Percentiles rank a stretch among this genome's conserved stretches.
phyloP scores from a whole-genome alignment of 2,113 vertebrate genomes.

The Paedocypris sp. region DNA sequence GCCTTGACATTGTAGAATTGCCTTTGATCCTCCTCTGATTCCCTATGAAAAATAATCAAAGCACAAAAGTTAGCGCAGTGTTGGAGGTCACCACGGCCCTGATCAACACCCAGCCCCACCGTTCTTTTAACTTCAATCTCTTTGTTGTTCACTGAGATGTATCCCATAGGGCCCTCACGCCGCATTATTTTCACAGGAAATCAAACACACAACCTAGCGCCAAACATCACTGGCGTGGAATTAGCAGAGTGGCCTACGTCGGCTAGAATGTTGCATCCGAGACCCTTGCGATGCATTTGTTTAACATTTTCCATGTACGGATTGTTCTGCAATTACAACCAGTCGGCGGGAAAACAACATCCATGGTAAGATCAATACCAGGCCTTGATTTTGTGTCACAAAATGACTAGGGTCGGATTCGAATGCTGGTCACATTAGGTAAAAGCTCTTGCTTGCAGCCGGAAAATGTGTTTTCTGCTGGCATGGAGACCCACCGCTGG shows the following conservation, averaged over 20 bases:
- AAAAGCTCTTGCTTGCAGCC: slow-evolving; percentile 16
- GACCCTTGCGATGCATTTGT: not conserved
- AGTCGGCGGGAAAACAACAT: slow-evolving; percentile 15
- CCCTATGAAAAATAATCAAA: slow-evolving; percentile 28
- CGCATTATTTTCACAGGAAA: not conserved
- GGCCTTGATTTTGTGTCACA: slow-evolving; percentile 37
- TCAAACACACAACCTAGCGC: not conserved
- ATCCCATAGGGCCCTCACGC: not conserved
- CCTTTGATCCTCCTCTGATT: slow-evolving; percentile 32
- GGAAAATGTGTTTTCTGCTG: slow-evolving; percentile 22
- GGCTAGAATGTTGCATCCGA: not conserved
- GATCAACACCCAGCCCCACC: slow-evolving; percentile 12
- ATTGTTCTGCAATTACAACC: slow-evolving; percentile 12
- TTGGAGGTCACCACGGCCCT: slow-evolving; percentile 18
- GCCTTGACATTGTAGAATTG: slow-evolving; percentile 34
- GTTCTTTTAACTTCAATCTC: slow-evolving; percentile 5
- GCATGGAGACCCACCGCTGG: slow-evolving; percentile 6
- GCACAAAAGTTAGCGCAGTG: slow-evolving; percentile 11
- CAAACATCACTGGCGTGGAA: not conserved
- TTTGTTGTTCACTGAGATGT: slow-evolving; percentile 4
- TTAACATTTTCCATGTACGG: slow-evolving; percentile 6
- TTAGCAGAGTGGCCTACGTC: not conserved
- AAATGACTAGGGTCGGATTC: slow-evolving; percentile 26
- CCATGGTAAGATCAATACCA: slow-evolving; percentile 23
- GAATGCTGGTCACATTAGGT: slow-evolving; percentile 27